A percentile compares a stretch with the other conserved stretches of the same genome.
phyloP scores from a whole-genome alignment of 2,797 vertebrate genomes.

The Chromobotia macracanthus region DNA sequence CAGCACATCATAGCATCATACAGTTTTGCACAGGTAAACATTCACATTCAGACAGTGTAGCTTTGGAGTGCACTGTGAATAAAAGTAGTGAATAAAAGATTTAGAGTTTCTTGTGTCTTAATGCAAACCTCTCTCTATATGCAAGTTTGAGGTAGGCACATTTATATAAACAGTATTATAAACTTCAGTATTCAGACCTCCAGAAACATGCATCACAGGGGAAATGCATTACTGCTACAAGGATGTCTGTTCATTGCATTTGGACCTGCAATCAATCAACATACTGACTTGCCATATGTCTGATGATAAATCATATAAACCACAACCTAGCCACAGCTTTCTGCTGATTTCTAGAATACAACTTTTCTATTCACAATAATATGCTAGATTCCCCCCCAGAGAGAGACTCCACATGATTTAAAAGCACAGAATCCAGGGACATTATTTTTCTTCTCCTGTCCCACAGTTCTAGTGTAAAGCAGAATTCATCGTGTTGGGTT shows the following conservation, averaged over 20 bases:
- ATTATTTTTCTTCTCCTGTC: neutral
- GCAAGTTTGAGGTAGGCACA: neutral
- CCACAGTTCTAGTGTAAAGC: neutral
- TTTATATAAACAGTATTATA: neutral
- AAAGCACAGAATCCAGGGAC: neutral
- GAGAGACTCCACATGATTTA: neutral
- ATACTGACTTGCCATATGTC: constrained; percentile 60
- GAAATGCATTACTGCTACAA: constrained; percentile 50
- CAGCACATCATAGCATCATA: constrained; percentile 19
- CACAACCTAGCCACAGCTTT: neutral
- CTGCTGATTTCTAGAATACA: neutral
- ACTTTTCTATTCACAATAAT: neutral
- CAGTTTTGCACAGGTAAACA: neutral
- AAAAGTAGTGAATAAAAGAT: neutral
- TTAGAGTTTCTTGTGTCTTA: neutral
- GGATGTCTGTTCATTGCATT: constrained; percentile 51
- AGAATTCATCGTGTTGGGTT: constrained; percentile 6
- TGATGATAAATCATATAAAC: too few species aligned
- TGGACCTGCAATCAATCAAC: constrained; percentile 43
- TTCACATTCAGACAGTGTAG: neutral
- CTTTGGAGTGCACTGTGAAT: neutral
- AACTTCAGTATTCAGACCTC: constrained; percentile 4
- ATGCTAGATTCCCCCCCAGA: neutral
- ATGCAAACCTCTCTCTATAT: neutral
- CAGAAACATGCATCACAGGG: constrained; percentile 37